Evolutionary conservation across 2,888 invertebrate genomes (phyloP).

Genomic region (Drosophila tripunctata): DNA sequence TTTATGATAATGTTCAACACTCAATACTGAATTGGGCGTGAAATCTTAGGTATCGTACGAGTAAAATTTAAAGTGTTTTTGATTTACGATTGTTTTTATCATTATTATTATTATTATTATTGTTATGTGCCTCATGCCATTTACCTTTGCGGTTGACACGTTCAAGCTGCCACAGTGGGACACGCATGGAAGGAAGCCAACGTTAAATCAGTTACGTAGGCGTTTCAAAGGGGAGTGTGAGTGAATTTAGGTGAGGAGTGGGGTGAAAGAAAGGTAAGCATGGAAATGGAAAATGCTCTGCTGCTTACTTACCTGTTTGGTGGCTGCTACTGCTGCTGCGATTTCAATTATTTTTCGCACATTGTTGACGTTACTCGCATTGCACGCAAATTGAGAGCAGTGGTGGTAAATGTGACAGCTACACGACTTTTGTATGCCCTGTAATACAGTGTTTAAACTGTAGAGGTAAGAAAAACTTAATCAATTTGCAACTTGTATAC

Average conservation of each 20-base stretch:
- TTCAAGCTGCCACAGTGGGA: not conserved
- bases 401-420: not conserved
- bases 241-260: no score
- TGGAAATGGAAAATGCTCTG: not conserved
- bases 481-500: no score
- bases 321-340: conserved; percentile 43
- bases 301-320: conserved; percentile 23
- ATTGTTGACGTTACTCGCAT: conserved; percentile 54
- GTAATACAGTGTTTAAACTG: not conserved
- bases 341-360: conserved; percentile 70
- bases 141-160: conserved; percentile 13
- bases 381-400: conserved; percentile 52
- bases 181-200: conserved; percentile 6
- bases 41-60: no score
- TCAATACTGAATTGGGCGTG: not conserved
- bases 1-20: not conserved
- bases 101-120: conserved; percentile 16
- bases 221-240: not conserved
- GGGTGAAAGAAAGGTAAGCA: not conserved
- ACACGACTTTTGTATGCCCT: conserved; percentile 5
- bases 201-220: not conserved
- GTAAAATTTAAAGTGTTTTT: conserved; percentile 12
- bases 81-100: conserved; percentile 26
- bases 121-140: not conserved
- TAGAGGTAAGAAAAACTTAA: not conserved